A percentile compares a stretch with the other conserved stretches of the same genome.
phyloP scores from a whole-genome alignment of 2,113 vertebrate species.

The Capreolus pygargus region DNA sequence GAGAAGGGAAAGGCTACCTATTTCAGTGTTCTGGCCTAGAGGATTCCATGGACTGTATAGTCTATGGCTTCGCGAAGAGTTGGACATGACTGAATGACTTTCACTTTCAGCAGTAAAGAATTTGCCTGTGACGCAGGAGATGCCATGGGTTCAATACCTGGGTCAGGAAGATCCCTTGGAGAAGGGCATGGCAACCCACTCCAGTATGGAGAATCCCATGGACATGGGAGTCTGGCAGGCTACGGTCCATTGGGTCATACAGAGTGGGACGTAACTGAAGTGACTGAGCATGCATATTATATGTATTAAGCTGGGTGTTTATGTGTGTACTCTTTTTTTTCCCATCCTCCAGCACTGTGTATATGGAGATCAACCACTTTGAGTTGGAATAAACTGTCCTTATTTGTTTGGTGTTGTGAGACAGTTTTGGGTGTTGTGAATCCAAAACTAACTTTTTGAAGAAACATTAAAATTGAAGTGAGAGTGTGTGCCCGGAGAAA shows the following conservation, averaged over 20 bases:
- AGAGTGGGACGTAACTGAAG: accelerated
- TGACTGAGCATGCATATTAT: neutral
- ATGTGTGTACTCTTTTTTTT: neutral
- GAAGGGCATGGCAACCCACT: neutral
- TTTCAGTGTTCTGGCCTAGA: too few relatives aligned
- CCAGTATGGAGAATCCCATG: neutral
- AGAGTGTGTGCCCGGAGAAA: neutral
- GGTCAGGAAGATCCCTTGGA: neutral
- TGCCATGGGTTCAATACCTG: neutral
- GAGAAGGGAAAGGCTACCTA: too few relatives aligned
- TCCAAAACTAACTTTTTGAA: neutral
- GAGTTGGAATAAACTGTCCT: neutral
- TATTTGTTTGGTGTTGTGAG: neutral
- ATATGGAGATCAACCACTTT: neutral
- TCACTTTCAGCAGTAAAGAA: neutral
- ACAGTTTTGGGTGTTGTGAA: neutral
- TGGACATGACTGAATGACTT: too few relatives aligned
- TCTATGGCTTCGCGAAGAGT: too few relatives aligned
- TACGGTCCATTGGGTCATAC: neutral
- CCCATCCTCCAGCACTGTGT: neutral
- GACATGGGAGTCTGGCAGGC: neutral
- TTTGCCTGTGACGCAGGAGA: neutral
- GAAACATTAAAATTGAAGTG: neutral
- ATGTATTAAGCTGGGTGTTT: neutral
- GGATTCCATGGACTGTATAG: too few relatives aligned